Percentiles rank a stretch among this genome's conserved stretches.
Conservation (phyloP, 92 coral and sea anemone genomes). For the Umimayanthus kanabou region DNA sequence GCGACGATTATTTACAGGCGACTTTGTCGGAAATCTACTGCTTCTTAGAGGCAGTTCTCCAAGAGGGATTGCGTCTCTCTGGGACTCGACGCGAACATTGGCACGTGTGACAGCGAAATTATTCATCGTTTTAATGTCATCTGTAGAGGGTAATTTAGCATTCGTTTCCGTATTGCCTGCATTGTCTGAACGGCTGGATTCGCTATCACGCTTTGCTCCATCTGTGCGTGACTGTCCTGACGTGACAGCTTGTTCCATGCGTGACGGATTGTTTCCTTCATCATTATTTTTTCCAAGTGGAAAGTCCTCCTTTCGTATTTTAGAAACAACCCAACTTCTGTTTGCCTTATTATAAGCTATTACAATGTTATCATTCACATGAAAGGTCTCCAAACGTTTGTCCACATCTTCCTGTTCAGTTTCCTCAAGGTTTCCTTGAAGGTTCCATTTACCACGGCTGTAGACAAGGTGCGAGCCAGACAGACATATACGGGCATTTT, state of each 20-base stretch:
- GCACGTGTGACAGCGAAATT: neutral
- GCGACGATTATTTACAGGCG: neutral
- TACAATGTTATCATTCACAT: neutral
- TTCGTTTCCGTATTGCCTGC: neutral
- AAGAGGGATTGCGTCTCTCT: neutral
- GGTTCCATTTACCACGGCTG: constrained; percentile 2
- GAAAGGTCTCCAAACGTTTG: neutral
- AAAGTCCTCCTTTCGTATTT: neutral
- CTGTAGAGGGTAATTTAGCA: neutral
- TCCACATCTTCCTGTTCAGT: neutral
- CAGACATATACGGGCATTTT: constrained; percentile 18
- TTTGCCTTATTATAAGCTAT: neutral
- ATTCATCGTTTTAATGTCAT: neutral
- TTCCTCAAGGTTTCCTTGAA: constrained; percentile 15
- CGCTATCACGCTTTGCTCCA: neutral
- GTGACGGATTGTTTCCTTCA: neutral
- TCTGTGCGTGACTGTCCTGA: neutral
- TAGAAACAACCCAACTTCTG: constrained; percentile 13
- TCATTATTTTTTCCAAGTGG: neutral
- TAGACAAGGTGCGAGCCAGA: constrained; percentile 31
- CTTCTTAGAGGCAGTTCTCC: neutral
- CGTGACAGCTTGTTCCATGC: neutral
- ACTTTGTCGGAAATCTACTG: neutral
- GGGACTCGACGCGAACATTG: neutral
- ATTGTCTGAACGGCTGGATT: neutral